Evolutionary conservation across 1,140 invertebrate species (phyloP), one percentile per base, ranked within the genome.

Genomic region (Cherax destructor): DNA sequence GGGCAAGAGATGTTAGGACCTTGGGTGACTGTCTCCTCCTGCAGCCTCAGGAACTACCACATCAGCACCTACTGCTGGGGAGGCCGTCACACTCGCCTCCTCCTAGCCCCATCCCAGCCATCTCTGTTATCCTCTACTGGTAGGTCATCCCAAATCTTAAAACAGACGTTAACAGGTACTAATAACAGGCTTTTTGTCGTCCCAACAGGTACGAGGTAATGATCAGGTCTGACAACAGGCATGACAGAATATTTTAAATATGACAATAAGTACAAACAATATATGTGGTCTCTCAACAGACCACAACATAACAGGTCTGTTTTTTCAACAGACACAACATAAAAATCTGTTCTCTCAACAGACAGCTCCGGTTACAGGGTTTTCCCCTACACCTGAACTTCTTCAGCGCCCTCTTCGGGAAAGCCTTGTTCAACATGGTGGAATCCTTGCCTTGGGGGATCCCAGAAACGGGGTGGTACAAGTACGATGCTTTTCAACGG

Each of bases 361-460:
- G 88, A 80, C 83, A 81, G 6, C 72, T 90, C 4, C 65, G 88
- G 16, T 74, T 83, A 6, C 88, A 91, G 76, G 52, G 88, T 49
- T 91, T 92, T 69, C n/a, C 56, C 52, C 49, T 92, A n/a, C 88
- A 91, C 78, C 49, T 91, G 0, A 86, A 90, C 61, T 69, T 92
- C 21, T 83, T 86, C 30, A 10, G 59, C 56, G 83, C 92, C 4
- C 85, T 92, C 16, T 56, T 90, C 61, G 84, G 85, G 18, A 78
- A 91, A 47, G 87, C 88, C 7, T 52, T 92, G 7, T 77, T 92
- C 24, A 76, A 24, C 24, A 16, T 90, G 7, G 21, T 92, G 10
- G 88, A 92, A 30, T 87, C 3, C 41, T 50, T 9, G 72, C 87
- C 47, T 69, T 92, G n/a, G 16, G 69, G 86, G 76, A 56, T 91